These are phyloP conservation scores for Ceryle rudis DNA, from an alignment of 2,797 vertebrate species.

Conservation along the genomic window DNA sequence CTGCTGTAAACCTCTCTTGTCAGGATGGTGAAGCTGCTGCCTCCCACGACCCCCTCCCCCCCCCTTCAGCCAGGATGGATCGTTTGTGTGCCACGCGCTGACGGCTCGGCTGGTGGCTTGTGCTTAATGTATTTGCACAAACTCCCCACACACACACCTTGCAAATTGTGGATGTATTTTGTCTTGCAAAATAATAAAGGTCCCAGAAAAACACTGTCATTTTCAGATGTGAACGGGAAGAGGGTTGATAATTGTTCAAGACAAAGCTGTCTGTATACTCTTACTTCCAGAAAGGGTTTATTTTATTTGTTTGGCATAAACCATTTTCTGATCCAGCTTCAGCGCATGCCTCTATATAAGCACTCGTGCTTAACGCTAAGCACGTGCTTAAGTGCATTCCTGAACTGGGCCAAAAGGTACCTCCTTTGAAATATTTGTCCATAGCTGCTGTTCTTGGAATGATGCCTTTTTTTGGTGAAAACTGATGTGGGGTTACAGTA, in stretches of 20 bases:
- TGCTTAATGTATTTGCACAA: background rate
- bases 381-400: slow-evolving; percentile 56
- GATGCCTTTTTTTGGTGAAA: slow-evolving; percentile 68
- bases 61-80: slow-evolving; percentile 21
- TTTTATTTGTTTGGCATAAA: background rate
- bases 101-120: background rate
- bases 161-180: slow-evolving; percentile 20
- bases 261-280: background rate
- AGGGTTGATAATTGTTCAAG: background rate
- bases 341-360: background rate
- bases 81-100: fast-evolving
- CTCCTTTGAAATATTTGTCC: slow-evolving; percentile 35
- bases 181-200: background rate
- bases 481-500: slow-evolving; percentile 37
- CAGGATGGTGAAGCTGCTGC: slow-evolving; percentile 8
- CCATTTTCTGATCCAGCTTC: background rate
- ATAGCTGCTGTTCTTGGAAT: slow-evolving; percentile 53
- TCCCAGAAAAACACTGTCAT: background rate
- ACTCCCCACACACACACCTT: background rate
- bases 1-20: slow-evolving; percentile 45
- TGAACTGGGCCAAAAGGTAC: slow-evolving; percentile 42
- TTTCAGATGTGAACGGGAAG: background rate
- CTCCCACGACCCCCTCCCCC: background rate
- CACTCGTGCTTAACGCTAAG: background rate
- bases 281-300: background rate